Conservation (phyloP, 2,888 invertebrate genomes). For the Drosophila suboccidentalis region DNA sequence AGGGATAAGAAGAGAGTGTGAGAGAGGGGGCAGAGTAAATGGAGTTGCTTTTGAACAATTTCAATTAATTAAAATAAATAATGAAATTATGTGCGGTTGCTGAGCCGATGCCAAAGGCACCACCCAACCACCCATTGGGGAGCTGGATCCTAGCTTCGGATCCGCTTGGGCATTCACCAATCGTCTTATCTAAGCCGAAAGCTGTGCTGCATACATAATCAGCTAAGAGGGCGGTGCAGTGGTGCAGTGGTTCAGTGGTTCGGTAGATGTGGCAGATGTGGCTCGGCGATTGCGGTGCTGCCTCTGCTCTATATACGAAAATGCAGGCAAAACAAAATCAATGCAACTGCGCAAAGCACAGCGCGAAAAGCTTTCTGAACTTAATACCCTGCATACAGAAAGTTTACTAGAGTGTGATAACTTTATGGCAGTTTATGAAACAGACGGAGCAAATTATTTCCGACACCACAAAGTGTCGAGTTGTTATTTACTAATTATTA, state of each 20-base stretch:
- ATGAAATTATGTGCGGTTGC: conserved; percentile 60
- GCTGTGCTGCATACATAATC: conserved; percentile 32
- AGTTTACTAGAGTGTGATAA: neutral
- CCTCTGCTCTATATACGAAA: conserved; percentile 23
- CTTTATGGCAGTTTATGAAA: neutral
- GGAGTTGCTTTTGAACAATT: conserved; percentile 56
- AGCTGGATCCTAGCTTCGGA: neutral
- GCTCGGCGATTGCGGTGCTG: neutral
- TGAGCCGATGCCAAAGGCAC: conserved; percentile 12
- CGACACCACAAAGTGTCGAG: too few species aligned
- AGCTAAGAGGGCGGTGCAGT: conserved; percentile 20
- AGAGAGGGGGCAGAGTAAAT: neutral
- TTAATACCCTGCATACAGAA: neutral
- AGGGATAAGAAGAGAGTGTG: neutral
- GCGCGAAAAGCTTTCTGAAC: conserved; percentile 29
- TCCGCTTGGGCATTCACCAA: conserved; percentile 22
- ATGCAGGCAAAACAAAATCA: conserved; percentile 51
- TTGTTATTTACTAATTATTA: too few species aligned
- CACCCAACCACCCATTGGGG: neutral
- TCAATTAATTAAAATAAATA: conserved; percentile 77
- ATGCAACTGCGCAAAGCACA: conserved; percentile 55
- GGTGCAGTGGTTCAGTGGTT: neutral
- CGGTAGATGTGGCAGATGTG: neutral
- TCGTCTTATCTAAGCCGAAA: conserved; percentile 23
- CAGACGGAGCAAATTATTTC: neutral